Percentiles rank a stretch among this genome's conserved stretches.
Conservation (phyloP, 2,888 invertebrate genomes). For the Heteromyza rotundicornis region DNA sequence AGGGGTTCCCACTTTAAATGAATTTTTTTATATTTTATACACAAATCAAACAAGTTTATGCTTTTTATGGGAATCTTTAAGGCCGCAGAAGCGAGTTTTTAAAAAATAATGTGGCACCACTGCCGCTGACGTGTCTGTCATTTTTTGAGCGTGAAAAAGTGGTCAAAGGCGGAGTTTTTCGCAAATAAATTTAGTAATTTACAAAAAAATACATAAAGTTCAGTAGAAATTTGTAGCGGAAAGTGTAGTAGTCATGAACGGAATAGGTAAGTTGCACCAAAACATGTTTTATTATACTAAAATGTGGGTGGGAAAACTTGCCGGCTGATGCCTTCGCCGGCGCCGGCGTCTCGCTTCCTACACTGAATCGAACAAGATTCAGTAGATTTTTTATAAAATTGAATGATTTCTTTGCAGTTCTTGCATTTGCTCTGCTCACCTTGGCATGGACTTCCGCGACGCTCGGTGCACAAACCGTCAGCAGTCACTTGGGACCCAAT, state of each 20-base stretch:
- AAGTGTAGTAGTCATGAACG: neutral
- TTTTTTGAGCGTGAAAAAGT: neutral
- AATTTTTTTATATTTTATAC: too few relatives aligned
- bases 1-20: too few relatives aligned
- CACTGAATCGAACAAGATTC: neutral
- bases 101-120: too few relatives aligned
- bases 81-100: too few relatives aligned
- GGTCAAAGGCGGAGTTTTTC: neutral
- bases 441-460: slow-evolving; percentile 33
- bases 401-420: slow-evolving; percentile 24
- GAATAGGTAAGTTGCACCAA: neutral
- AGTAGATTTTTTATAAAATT: neutral
- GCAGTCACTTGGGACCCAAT: slow-evolving; percentile 50
- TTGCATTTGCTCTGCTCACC: slow-evolving; percentile 24
- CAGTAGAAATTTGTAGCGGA: neutral
- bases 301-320: neutral
- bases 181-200: neutral
- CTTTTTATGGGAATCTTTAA: too few relatives aligned
- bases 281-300: too few relatives aligned
- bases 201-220: neutral
- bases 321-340: neutral
- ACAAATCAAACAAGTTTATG: too few relatives aligned
- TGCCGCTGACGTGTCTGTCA: slow-evolving; percentile 7
- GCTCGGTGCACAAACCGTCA: slow-evolving; percentile 50
- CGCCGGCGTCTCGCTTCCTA: neutral